Base-by-base conservation (phyloP, 2,888 invertebrate genomes). In the Nemotelus pantherinus region DNA sequence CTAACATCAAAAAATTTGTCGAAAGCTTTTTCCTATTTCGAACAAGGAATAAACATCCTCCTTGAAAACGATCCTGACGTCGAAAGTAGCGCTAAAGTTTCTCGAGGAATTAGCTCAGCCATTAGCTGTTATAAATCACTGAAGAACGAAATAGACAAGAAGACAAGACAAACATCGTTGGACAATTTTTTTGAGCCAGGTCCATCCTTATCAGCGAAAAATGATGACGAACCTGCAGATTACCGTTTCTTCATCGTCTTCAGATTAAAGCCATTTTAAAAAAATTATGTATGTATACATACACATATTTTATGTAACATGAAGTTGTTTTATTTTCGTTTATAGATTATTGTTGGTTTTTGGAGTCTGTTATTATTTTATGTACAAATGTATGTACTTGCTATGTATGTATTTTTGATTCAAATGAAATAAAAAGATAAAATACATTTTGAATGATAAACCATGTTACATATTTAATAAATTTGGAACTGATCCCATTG, bases 41-140 rank as follows among this genome's bases (percentile, higher is more conserved):
- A 77, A 72, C 25, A 72, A 72, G 72, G 72, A 55, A 64, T 72
- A 57, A 77, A 77, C 58, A 76, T 77, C 74, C 76, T 77, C 41
- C 80, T 78, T 81, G 57, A 81, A 78, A 81, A 77, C 53, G 80
- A 81, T 81, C 79, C 79, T 57, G 79, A 80, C 76, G 71, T 70
- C 57, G 81, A 80, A 78, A 77, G 80, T 57, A 80, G 80, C 70
- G 79, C 79, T 60, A 80, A 68, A 80, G 80, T 81, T 78, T 77
- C 79, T 79, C 78, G 25, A 25, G 25, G 25, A 25, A 25, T 25
- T 25, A 25, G 1, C 25, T 25, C 25, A 25, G 71, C 81, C 74
- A 81, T 82, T 80, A 81, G 48, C 76, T 81, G 79, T 79, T 81
- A 81, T 71, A 81, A 81, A 81, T 41, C 67, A 81, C 77, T 81